Base-by-base conservation (phyloP, 2,797 vertebrate genomes). In the Syngnathus acus region DNA sequence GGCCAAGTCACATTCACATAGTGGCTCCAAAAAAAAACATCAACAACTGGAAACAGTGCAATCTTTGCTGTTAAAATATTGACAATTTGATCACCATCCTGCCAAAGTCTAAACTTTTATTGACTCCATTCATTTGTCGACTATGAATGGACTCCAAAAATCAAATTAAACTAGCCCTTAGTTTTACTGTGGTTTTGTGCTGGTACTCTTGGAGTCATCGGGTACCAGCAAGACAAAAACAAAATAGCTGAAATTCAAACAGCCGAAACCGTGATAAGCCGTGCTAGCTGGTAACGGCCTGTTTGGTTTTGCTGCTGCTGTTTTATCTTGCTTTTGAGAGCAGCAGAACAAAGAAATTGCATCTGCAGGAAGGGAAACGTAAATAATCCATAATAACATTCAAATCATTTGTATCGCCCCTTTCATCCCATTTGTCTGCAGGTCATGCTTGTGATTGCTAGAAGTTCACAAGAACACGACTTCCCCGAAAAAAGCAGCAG, bases 371-470 rank as follows among this genome's bases (percentile, higher is more conserved):
- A 57, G 14, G 5, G 26, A 57, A 37, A 37, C 16, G 13, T 45
- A 23, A 38, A 8, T 2, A 43, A 13, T 14, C 26, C 26, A 32
- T 32, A 32, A 32, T 32, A 32, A 32, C 2, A 32, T 32, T 32
- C 26, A 32, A 32, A 32, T 32, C 26, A 3, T 26, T 26, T 26
- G 26, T 4, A 14, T 14, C 45, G 11, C 39, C 19, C 10, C n/a
- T 26, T 63, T 65, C 37, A 21, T 38, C 6, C 37, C 4, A 8
- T 53, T 23, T 70, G 32, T 66, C 58, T 70, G 3, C 74, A 90
- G 89, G 72, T 73, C 87, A 83, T 47, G 64, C 86, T 72, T 87
- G 87, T 2, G 83, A 90, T 50, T 89, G 89, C 72, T 89, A 87
- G 78, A 84, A 37, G 64, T 68, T 48, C 13, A 21, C 66, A 53